These are phyloP conservation scores for Sminthurides bifidus DNA, from an alignment of 1,140 invertebrate genomes.

Conservation along the genomic window DNA sequence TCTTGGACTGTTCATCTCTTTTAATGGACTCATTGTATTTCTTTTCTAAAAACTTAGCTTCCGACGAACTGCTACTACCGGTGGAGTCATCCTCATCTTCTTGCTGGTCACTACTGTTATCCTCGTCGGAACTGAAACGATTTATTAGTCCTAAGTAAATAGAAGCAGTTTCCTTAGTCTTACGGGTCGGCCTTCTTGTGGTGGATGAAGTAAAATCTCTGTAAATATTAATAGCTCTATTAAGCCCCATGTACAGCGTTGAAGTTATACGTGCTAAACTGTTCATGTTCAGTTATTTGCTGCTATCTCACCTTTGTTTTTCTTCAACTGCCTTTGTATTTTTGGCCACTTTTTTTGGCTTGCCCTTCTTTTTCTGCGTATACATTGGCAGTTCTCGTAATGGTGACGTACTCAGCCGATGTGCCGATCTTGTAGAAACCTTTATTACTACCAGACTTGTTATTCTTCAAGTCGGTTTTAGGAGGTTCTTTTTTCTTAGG, in stretches of 20 bases:
- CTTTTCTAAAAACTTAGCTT: slow-evolving; percentile 30
- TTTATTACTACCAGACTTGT: too few relatives aligned
- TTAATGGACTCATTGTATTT: slow-evolving; percentile 26
- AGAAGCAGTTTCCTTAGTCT: slow-evolving; percentile 61
- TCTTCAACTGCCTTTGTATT: slow-evolving; percentile 35
- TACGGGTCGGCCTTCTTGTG: slow-evolving; percentile 46
- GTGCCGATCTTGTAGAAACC: slow-evolving; percentile 19
- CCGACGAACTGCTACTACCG: slow-evolving; percentile 25
- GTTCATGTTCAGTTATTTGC: too few relatives aligned
- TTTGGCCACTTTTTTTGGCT: slow-evolving; percentile 34
- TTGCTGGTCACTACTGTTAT: slow-evolving; percentile 3
- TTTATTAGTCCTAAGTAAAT: slow-evolving; percentile 62
- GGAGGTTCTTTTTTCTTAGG: slow-evolving; percentile 1
- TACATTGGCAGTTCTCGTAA: slow-evolving; percentile 28
- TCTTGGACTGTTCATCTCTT: slow-evolving; percentile 16
- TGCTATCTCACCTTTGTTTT: slow-evolving; percentile 4
- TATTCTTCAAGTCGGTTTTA: too few relatives aligned
- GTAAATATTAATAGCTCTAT: neutral
- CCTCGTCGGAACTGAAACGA: slow-evolving; percentile 41
- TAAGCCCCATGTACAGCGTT: too few relatives aligned
- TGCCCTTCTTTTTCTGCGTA: slow-evolving; percentile 33
- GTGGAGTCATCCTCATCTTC: slow-evolving; percentile 17
- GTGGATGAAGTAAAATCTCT: neutral
- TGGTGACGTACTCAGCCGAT: slow-evolving; percentile 20
- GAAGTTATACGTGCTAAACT: too few relatives aligned